Evolutionary conservation across 2,888 invertebrate genomes (phyloP), one percentile per base, ranked within the genome.

Genomic region (Drosophila longiperda): DNA sequence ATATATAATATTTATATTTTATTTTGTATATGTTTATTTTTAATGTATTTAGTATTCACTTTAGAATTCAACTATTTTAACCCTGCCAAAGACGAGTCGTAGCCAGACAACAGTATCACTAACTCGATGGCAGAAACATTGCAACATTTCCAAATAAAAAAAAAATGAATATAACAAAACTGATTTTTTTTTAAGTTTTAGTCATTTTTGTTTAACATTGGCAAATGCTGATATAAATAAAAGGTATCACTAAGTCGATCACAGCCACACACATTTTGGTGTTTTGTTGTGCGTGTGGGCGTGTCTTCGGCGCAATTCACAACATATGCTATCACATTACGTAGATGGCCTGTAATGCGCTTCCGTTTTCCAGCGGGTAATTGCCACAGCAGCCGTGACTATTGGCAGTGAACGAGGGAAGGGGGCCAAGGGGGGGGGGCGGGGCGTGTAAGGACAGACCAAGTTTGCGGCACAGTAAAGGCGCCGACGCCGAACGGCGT

Each of bases 241-340:
- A 26, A 26, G 48, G 23, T 49, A 23, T 23, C 48, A 8, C 8
- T 23, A 2, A 49, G 48, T 50, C 50, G 50, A 29, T 23, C 15
- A 29, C 50, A 50, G 11, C 17, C 11, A 11, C 29, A 45, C 26
- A 50, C 29, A 29, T 29, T 11, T 17, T 2, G 26, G 26, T 49
- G n/a, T 49, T 17, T 29, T 36, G 42, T 11, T 17, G 49, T 48
- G 58, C 40, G 50, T 64, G 68, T 60, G 73, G 76, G 76, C 76
- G 78, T 76, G 76, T 48, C 73, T 61, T 29, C 71, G 32, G 15
- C 23, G 33, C 66, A 33, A 64, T 75, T 57, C 33, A 54, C 55
- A 64, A 75, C 71, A 78, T 78, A 73, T 77, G 88, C 69, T 88
- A 88, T 84, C 86, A 83, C 72, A 84, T 84, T 88, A 84, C 88